Conservation (phyloP, 2,797 vertebrate species). For the Meda fulgida region DNA sequence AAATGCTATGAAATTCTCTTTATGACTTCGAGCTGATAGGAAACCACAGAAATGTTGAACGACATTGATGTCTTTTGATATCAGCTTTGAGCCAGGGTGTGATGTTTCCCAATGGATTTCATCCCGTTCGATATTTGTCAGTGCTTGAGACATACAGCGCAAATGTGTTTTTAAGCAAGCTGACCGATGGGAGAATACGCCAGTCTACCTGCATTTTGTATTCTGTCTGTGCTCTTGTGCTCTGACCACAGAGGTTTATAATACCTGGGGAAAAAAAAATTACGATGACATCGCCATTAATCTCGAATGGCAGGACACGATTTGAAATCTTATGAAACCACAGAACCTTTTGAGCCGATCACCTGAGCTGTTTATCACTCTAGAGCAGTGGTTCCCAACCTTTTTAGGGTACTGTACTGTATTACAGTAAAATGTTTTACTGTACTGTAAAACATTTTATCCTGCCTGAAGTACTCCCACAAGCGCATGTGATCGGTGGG, state of each 20-base stretch:
- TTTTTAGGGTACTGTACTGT: too few relatives aligned
- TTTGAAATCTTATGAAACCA: background rate
- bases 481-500: too few relatives aligned
- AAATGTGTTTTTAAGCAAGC: constrained; percentile 14
- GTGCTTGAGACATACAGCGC: background rate
- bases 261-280: background rate
- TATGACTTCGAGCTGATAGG: constrained; percentile 33
- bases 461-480: too few relatives aligned
- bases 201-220: background rate
- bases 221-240: constrained; percentile 28
- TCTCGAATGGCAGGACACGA: background rate
- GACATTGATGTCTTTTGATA: constrained; percentile 35
- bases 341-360: background rate
- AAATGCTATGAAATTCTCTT: constrained; percentile 45
- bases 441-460: too few relatives aligned
- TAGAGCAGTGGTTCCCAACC: too few relatives aligned
- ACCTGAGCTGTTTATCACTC: background rate
- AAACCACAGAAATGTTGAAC: constrained; percentile 8
- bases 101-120: constrained; percentile 28
- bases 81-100: constrained; percentile 19
- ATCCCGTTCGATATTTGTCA: constrained; percentile 12
- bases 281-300: background rate
- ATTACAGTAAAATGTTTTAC: too few relatives aligned
- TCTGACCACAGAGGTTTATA: background rate
- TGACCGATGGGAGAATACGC: background rate